Evolutionary conservation across 2,888 invertebrate species (phyloP), one percentile per base, ranked within the genome.

Genomic region (Drosophila mercatorum): DNA sequence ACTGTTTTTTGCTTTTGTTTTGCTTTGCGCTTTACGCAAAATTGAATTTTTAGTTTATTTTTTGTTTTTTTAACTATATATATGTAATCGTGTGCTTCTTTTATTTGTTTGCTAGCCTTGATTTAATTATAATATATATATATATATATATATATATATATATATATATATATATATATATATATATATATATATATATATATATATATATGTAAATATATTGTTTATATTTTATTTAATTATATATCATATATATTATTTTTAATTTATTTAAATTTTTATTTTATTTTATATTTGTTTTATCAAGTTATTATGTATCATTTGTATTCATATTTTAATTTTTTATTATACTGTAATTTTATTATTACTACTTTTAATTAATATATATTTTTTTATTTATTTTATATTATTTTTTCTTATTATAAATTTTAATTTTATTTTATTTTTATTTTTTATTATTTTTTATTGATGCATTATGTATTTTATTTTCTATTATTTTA

Each of bases 41-140:
- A 71, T 63, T 14, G 75, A 79, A 59, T 72, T 72, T 53, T 43
- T 49, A 34, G 40, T 53, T 46, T 51, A 11, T 68, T 58, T 44
- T 47, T 40, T n/a, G n/a, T n/a, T n/a, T 53, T 22, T 22, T 22
- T 22, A 22, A 22, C 2, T 22, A 7, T 22, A 47, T 6, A 34
- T 28, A 22, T 57, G 14, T 28, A 56, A 40, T 49, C 69, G 14
- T 56, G 61, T 72, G 66, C 65, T 46, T 64, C 53, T 53, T 59
- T 41, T 43, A 46, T 63, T 65, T 56, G 51, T 77, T 52, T 52
- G 68, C 61, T 73, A 57, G 77, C 34, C 53, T 73, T 68, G 49
- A 55, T 79, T 64, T 63, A 52, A 52, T 75, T 46, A 41, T 53
- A 51, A 17, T 17, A 17, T 17, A 17, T 17, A 17, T 17, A 17